Base-by-base conservation (phyloP, 2,797 vertebrate species). In the Phataginus tetradactyla region DNA sequence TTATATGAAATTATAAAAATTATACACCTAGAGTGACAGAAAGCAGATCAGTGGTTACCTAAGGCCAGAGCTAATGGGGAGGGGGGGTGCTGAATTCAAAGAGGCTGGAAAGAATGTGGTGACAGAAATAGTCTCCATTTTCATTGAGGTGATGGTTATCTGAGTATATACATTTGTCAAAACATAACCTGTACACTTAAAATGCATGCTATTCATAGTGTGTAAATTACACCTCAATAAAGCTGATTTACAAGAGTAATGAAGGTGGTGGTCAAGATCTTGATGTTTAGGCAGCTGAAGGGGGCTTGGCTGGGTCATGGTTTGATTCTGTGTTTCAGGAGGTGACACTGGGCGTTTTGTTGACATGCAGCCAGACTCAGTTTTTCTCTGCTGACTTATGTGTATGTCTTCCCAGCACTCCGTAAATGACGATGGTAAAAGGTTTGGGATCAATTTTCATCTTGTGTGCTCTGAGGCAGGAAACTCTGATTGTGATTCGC, bases 371-470 rank as follows among this genome's bases (percentile, higher is more conserved):
- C 49, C 14, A 7, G 75, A 32, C 69, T 10, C 17, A 63, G 71
- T 80, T 91, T 94, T 86, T 23, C 88, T 94, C 63, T 1, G 17
- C 87, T 96, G 90, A 93, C 86, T 86, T 94, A 85, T 1, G 59
- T 14, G 53, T 34, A 3, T 29, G 90, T 90, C 77, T 86, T 80
- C 2, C 87, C 89, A 53, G 69, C 85, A 1, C 75, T 90, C 85
- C 5, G 90, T 69, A 92, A 96, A 86, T 51, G 83, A 95, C 79
- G 91, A 74, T 89, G 71, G 86, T 49, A 53, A 94, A 78, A 92
- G 95, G 61, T 72, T 55, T 86, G 83, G 89, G 92, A 96, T 97
- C 97, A 96, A 90, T 96, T 88, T 92, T 94, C 75, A 75, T 95
- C 95, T 94, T 9, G 32, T 49, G 90, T 37, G 90, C 87, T 91